Percentiles rank a stretch among this genome's conserved stretches.
Conservation (phyloP, 2,888 invertebrate genomes). For the Fragum whitleyi region DNA sequence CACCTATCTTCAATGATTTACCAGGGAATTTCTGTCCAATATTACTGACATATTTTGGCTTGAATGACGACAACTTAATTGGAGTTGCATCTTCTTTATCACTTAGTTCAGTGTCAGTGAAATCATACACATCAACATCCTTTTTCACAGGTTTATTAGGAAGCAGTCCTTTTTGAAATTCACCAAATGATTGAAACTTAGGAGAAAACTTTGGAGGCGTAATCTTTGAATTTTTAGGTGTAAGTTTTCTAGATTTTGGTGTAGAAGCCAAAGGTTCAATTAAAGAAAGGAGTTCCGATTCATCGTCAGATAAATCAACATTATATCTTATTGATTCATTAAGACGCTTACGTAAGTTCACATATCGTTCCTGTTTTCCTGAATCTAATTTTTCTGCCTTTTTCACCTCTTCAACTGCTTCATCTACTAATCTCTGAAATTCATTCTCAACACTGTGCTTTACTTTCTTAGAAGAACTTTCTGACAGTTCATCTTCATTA, state of each 20-base stretch:
- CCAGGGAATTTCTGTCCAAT: constrained; percentile 45
- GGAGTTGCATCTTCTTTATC: constrained; percentile 54
- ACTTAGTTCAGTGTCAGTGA: constrained; percentile 61
- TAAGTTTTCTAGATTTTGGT: constrained; percentile 30
- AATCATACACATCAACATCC: constrained; percentile 59
- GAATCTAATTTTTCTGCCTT: constrained; percentile 46
- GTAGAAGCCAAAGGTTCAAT: constrained; percentile 6
- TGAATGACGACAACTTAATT: constrained; percentile 47
- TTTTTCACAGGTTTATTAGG: constrained; percentile 35
- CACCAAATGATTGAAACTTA: constrained; percentile 17
- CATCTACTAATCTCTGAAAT: constrained; percentile 61
- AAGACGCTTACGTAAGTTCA: constrained; percentile 47
- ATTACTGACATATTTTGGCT: constrained; percentile 61
- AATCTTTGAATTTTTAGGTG: constrained; percentile 21
- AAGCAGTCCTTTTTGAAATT: constrained; percentile 14
- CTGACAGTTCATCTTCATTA: not conserved
- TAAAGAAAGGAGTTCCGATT: not conserved
- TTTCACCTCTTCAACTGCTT: constrained; percentile 56
- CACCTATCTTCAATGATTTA: constrained; percentile 34
- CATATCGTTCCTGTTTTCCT: constrained; percentile 41
- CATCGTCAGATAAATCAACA: constrained; percentile 60
- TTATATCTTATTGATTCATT: constrained; percentile 56
- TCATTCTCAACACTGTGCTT: constrained; percentile 64
- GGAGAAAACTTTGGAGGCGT: constrained; percentile 22
- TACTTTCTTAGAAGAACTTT: constrained; percentile 32